Evolutionary conservation across 1,140 invertebrate species (phyloP), one percentile per base, ranked within the genome.

Genomic region (Meloidogyne chitwoodi): DNA sequence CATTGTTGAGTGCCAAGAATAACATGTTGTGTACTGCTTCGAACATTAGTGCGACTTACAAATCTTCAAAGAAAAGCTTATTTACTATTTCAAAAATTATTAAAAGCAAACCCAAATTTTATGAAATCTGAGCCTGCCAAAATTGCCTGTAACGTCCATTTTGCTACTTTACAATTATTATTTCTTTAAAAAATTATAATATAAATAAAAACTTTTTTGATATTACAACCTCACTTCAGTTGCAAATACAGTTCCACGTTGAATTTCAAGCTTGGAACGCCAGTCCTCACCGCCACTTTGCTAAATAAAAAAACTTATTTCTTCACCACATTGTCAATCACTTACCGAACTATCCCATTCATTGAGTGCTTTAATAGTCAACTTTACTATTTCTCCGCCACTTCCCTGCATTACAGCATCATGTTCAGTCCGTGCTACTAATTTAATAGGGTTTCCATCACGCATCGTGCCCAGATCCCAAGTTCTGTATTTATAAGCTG

Each of bases 1-100:
- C 96, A 98, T 88, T 99, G 96, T 88, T 99, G 96, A 5, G 95
- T 98, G 31, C 96, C 96, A 44, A 99, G 90, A 78, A 99, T 97
- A 16, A 97, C 94, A 87, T 99, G 97, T 78, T 95, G 94, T 63
- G 93, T 92, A 38, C 95, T 94, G 88, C 98, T 96, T 61, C 94
- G 91, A 0, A 94, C 92, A 87, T 94, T 93, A 1, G 93, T 91
- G 77, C 97, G 92, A 6, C 95, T 97, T 2, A 99, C 96, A 89
- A 98, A 98, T 5, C 91, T 91, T 83, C 12, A 86, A 82, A 64
- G 70, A 38, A 77, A 10, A 70, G 56, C 2, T 29, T 10, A n/a
- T 27, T 26, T 12, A 74, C 4, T 48, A 26, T 26, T 75, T 73
- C 22, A n/a, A 66, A 70, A 24, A n/a, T 56, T n/a, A 56, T 56